Evolutionary conservation across 2,888 invertebrate genomes (phyloP).

Genomic region (Calliphora vomitoria): DNA sequence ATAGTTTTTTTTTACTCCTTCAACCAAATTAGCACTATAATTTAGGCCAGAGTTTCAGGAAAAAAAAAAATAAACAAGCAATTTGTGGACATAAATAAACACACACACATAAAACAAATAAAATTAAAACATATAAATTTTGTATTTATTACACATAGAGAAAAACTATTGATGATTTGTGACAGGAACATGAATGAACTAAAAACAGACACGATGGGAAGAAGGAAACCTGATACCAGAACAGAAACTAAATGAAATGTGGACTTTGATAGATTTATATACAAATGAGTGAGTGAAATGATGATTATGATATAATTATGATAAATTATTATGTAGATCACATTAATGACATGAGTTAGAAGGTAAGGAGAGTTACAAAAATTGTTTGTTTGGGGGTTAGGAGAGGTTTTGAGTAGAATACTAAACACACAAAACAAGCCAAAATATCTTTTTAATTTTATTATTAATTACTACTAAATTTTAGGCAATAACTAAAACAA

Average conservation of each 20-base stretch:
- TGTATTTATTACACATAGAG: slow-evolving; percentile 7
- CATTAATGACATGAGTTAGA: neutral
- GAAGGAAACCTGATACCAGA: neutral
- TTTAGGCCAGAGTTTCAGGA: neutral
- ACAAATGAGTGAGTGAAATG: slow-evolving; percentile 29
- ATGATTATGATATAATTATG: slow-evolving; percentile 22
- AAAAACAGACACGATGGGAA: neutral
- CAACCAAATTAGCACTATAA: slow-evolving; percentile 7
- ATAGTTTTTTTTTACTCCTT: slow-evolving; percentile 5
- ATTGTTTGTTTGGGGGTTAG: neutral
- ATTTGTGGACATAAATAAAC: slow-evolving; percentile 2
- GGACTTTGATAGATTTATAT: neutral
- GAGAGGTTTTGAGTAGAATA: neutral
- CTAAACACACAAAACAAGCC: slow-evolving; percentile 26
- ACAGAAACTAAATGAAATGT: neutral
- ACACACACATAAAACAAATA: neutral
- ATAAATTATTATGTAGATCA: slow-evolving; percentile 14
- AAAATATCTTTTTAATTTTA: neutral
- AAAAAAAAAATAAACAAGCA: neutral
- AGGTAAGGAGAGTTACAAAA: neutral
- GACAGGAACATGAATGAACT: neutral
- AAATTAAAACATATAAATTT: slow-evolving; percentile 29
- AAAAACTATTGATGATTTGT: slow-evolving; percentile 32
- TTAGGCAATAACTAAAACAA: neutral
- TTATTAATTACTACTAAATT: neutral